These are phyloP conservation scores for Scrobipalpa atriplicella DNA, from an alignment of 2,888 invertebrate species.

Conservation along the genomic window DNA sequence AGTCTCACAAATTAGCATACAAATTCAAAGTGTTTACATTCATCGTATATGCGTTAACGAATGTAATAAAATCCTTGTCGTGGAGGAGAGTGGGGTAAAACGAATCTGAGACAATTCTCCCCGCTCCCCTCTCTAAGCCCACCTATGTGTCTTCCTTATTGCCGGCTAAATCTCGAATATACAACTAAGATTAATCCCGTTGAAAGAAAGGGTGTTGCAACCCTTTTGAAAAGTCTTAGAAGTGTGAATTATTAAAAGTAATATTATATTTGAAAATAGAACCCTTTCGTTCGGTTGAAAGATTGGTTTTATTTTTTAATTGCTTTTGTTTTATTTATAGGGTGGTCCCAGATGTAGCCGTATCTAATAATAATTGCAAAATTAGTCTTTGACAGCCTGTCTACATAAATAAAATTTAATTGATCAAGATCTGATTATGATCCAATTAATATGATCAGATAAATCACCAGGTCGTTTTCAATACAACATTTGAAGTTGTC, in stretches of 20 bases:
- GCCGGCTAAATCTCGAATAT: conserved; percentile 81
- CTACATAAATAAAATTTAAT: too few relatives aligned
- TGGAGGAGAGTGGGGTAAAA: conserved; percentile 52
- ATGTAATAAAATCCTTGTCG: conserved; percentile 75
- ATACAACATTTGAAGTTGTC: too few relatives aligned
- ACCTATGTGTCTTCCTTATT: conserved; percentile 82
- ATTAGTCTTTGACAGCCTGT: neutral
- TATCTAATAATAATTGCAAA: neutral
- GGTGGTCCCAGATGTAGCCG: neutral
- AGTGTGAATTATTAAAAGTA: conserved; percentile 37
- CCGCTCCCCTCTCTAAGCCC: conserved; percentile 73
- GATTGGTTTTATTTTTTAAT: neutral
- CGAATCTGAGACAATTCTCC: conserved; percentile 81
- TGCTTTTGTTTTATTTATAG: neutral
- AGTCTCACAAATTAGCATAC: conserved; percentile 58
- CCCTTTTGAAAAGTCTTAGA: conserved; percentile 53
- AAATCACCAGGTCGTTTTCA: too few relatives aligned
- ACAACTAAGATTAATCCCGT: conserved; percentile 81
- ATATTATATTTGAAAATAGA: conserved; percentile 21
- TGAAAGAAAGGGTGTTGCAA: conserved; percentile 77
- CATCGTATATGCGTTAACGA: conserved; percentile 79
- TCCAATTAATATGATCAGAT: too few relatives aligned
- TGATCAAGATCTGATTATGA: too few relatives aligned
- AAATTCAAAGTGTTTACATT: conserved; percentile 71
- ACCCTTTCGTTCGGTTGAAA: conserved; percentile 14